These are phyloP conservation scores for Leucoraja ocellata DNA, from an alignment of 2,797 vertebrate genomes.

Conservation along the genomic window DNA sequence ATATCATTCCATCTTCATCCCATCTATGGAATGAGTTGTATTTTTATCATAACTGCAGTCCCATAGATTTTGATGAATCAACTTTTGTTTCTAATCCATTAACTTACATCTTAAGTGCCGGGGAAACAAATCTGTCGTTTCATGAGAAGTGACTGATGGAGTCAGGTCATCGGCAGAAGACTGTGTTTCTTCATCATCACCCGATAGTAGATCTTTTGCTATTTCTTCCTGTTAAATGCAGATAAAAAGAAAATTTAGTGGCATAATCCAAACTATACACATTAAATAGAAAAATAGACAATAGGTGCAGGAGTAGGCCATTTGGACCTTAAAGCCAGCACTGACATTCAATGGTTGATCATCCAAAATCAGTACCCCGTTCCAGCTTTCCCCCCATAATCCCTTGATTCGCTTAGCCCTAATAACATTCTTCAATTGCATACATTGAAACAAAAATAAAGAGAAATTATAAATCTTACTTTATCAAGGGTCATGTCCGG, in stretches of 20 bases:
- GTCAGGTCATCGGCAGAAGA: slow-evolving; percentile 93
- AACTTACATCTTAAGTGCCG: slow-evolving; percentile 87
- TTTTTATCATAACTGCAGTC: neutral
- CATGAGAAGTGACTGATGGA: slow-evolving; percentile 89
- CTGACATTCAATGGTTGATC: too few relatives aligned
- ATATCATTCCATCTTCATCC: too few relatives aligned
- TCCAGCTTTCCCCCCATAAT: too few relatives aligned
- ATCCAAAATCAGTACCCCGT: too few relatives aligned
- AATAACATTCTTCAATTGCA: neutral
- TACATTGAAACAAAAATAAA: neutral
- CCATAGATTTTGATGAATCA: neutral
- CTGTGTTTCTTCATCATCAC: slow-evolving; percentile 93
- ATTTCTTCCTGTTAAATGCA: slow-evolving; percentile 77
- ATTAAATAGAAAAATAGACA: too few relatives aligned
- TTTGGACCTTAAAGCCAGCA: too few relatives aligned
- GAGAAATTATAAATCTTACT: slow-evolving; percentile 55
- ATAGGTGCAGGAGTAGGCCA: too few relatives aligned
- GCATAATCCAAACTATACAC: neutral
- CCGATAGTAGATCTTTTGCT: slow-evolving; percentile 88
- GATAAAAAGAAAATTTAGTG: slow-evolving; percentile 33
- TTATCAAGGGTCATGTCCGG: slow-evolving; percentile 98
- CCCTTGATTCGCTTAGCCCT: too few relatives aligned
- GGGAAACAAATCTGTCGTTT: slow-evolving; percentile 89
- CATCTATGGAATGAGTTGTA: neutral
- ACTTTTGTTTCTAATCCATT: slow-evolving; percentile 2